These are phyloP conservation scores for Danio rerio DNA, from an alignment of 2,113 vertebrate species.

Conservation along the genomic window DNA sequence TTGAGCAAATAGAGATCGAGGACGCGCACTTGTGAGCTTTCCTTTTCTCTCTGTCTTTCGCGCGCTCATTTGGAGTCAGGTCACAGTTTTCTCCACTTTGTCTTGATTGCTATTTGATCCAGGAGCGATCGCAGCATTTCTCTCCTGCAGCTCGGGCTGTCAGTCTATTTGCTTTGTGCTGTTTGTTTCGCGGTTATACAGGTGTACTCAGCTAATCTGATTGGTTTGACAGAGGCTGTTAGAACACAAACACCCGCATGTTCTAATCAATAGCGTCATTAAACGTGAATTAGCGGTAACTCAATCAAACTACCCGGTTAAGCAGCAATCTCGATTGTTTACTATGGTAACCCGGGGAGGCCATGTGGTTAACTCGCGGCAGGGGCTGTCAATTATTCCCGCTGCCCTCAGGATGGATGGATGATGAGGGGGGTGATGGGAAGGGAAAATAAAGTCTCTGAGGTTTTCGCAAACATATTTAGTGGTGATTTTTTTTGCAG, in stretches of 20 bases:
- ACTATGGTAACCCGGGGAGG: constrained; percentile 54
- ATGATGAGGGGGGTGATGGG: no score
- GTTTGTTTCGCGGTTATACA: constrained; percentile 45
- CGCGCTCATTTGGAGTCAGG: constrained; percentile 42
- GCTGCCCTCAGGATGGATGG: no score
- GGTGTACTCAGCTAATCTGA: constrained; percentile 57
- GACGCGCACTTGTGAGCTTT: constrained; percentile 17
- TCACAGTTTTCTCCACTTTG: constrained; percentile 39
- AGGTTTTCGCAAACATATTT: no score
- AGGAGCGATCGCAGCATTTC: background rate
- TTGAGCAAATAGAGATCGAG: constrained; percentile 50
- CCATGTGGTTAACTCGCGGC: constrained; percentile 14
- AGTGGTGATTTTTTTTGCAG: no score
- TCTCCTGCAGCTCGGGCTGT: background rate
- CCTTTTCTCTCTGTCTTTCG: constrained; percentile 29
- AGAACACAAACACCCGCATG: constrained; percentile 56
- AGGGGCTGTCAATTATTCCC: constrained; percentile 43
- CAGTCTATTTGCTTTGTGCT: constrained; percentile 44
- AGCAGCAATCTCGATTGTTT: constrained; percentile 50
- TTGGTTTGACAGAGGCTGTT: constrained; percentile 51
- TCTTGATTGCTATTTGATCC: constrained; percentile 48
- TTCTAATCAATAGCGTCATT: constrained; percentile 60
- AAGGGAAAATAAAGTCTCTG: no score
- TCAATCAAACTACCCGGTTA: constrained; percentile 57
- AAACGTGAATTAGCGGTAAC: constrained; percentile 60